A percentile compares a stretch with the other conserved stretches of the same genome.
Conservation (phyloP, 1,140 invertebrate species). For the Anastrepha obliqua region DNA sequence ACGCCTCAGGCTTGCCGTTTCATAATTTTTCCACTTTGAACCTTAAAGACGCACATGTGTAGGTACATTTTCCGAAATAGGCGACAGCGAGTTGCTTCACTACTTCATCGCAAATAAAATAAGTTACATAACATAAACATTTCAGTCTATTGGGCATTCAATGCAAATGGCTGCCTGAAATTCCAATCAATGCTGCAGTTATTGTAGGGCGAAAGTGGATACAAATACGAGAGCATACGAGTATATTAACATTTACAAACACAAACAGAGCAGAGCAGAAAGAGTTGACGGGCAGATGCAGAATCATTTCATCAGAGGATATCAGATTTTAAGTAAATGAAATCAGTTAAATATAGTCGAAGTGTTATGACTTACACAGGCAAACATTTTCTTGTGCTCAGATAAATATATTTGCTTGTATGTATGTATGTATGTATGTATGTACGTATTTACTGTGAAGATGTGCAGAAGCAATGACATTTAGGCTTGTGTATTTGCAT, state of each 20-base stretch:
- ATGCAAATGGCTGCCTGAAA: background rate
- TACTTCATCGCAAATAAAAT: background rate
- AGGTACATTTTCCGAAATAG: too few relatives aligned
- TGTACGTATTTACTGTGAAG: too few relatives aligned
- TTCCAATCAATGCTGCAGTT: constrained; percentile 4
- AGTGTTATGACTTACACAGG: background rate
- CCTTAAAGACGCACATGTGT: too few relatives aligned
- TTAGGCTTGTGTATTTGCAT: too few relatives aligned
- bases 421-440: too few relatives aligned
- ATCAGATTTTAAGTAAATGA: background rate
- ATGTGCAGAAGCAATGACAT: too few relatives aligned
- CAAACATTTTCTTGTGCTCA: background rate
- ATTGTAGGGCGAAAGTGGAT: background rate
- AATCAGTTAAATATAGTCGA: too few relatives aligned
- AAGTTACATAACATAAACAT: background rate
- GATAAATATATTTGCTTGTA: background rate
- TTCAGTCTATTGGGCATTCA: background rate
- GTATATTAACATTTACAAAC: background rate
- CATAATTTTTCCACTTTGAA: too few relatives aligned
- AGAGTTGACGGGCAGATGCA: background rate
- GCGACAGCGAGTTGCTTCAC: too few relatives aligned
- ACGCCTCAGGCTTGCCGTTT: too few relatives aligned
- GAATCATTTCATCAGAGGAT: background rate
- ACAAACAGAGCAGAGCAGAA: background rate
- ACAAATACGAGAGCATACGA: background rate